Base-by-base conservation (phyloP, 2,888 invertebrate species). In the Scaptomyza polygonia region DNA sequence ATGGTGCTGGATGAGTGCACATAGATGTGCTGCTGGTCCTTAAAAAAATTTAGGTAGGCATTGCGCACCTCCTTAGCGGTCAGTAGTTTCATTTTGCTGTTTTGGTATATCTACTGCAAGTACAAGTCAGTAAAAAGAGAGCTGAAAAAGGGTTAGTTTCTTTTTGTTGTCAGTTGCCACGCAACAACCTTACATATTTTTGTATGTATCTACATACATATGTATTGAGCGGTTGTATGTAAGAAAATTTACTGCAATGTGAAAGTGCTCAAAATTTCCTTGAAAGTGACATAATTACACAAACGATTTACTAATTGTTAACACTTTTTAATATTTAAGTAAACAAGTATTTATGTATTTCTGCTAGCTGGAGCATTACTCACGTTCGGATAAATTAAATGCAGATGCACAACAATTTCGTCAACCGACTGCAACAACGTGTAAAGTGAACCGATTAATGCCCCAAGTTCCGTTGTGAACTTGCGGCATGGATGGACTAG, bases 1-100 rank as follows among this genome's bases (percentile, higher is more conserved):
- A 99, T 97, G 18, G 98, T 98, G 40, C 98, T 97, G 44, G 98
- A 99, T 0, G 99, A 99, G 91, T 99, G 99, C 25, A 98, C 97
- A 93, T 99, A 99, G 79, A 94, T 94, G 92, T 99, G 99, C 67
- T 94, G 92, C 92, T 97, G 96, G 78, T 95, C 93, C 89, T 95
- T 96, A 91, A 98, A 98, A 92, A 98, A 99, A 89, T 98, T 95
- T 72, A 99, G 95, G 90, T 96, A 99, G 30, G 94, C 93, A 89
- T 95, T 93, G 45, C 98, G 94, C 79, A 99, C 95, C 91, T 97
- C 94, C 84, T 95, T 95, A 5, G 96, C 96, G 40, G 87, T 86
- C 5, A 89, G 67, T 61, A 74, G 72, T 67, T 89, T 84, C 86
- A 91, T 88, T 14, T 44, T 72, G 57, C 16, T 70, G 45, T 25